Percentiles rank a stretch among this genome's conserved stretches.
Conservation (phyloP, 1,140 invertebrate genomes). For the Rhopalosiphum maidis region DNA sequence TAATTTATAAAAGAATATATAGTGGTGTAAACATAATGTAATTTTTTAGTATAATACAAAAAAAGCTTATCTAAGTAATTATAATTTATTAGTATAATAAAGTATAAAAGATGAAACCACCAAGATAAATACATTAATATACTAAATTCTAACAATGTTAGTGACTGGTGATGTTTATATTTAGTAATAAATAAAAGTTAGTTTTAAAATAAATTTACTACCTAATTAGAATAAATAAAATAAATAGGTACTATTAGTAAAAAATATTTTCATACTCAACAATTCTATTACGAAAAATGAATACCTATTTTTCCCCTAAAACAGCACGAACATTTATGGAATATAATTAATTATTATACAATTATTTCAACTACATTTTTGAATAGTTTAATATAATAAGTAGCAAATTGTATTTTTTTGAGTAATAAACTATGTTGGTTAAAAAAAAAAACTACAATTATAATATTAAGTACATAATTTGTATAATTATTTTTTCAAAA, state of each 20-base stretch:
- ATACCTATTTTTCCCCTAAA: neutral
- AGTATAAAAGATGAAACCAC: neutral
- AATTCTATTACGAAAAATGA: neutral
- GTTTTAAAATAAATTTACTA: neutral
- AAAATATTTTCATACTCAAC: neutral
- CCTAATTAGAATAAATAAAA: neutral
- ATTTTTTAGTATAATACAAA: neutral
- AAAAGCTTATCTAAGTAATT: neutral
- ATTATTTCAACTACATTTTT: neutral
- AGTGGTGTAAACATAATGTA: neutral
- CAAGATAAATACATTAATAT: neutral
- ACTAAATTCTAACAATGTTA: neutral
- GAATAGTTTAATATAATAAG: neutral
- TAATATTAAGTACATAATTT: neutral
- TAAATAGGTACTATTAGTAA: neutral
- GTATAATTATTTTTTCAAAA: neutral
- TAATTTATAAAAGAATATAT: neutral
- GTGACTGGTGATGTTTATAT: no score
- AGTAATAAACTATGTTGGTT: neutral
- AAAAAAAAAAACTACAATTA: neutral
- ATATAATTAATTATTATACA: neutral
- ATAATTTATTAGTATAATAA: neutral
- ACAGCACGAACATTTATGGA: neutral
- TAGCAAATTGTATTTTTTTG: neutral
- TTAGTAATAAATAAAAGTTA: no score